A percentile compares a stretch with the other conserved stretches of the same genome.
These are phyloP conservation scores for Pogoniulus pusillus DNA, from an alignment of 2,797 vertebrate species.

Conservation along the genomic window DNA sequence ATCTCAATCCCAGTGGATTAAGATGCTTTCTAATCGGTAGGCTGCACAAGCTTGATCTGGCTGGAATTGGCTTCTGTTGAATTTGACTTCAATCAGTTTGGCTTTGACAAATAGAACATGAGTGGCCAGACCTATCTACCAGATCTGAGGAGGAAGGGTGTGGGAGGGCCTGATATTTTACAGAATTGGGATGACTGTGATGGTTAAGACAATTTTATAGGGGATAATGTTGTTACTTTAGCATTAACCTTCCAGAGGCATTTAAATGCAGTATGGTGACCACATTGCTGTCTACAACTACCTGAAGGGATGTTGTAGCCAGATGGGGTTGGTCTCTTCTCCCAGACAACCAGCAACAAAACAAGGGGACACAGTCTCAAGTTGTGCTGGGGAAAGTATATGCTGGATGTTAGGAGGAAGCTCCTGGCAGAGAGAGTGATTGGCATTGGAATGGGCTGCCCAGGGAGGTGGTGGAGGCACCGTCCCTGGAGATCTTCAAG, in stretches of 20 bases:
- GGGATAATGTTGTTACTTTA: no score
- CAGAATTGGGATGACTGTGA: background rate
- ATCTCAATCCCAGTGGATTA: background rate
- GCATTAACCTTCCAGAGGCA: background rate
- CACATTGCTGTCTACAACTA: no score
- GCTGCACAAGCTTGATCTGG: background rate
- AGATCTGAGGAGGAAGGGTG: background rate
- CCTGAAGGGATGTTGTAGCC: no score
- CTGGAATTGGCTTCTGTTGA: background rate
- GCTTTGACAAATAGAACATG: background rate
- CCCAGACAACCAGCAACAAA: no score
- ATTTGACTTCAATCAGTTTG: background rate
- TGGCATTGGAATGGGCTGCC: no score
- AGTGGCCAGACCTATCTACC: background rate
- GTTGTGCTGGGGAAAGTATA: no score
- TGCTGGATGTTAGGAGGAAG: no score
- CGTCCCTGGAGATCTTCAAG: no score
- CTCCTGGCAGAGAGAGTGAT: no score
- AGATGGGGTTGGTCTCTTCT: no score
- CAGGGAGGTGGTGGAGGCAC: no score
- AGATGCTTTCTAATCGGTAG: background rate
- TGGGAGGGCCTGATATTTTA: background rate
- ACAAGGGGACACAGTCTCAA: no score
- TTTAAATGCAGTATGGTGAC: background rate
- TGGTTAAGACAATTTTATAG: background rate